These are phyloP conservation scores for Drosophila cracens DNA, from an alignment of 2,888 invertebrate species.

Conservation along the genomic window DNA sequence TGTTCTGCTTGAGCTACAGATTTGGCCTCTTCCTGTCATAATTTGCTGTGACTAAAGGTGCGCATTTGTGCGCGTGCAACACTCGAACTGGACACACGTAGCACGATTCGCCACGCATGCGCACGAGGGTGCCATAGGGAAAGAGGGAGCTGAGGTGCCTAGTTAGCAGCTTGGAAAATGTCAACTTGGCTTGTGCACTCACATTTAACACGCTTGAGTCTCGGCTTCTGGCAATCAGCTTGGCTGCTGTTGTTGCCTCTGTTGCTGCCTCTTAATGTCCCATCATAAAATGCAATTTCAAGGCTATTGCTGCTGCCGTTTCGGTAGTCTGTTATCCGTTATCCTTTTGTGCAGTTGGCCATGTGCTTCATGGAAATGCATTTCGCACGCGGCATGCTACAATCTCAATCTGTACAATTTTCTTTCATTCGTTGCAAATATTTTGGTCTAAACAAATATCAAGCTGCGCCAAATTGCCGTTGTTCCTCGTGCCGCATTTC, in stretches of 20 bases:
- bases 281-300: conserved; percentile 74
- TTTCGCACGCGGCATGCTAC: conserved; percentile 32
- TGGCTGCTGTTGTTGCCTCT: conserved; percentile 7
- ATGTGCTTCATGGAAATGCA: conserved; percentile 54
- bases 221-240: conserved; percentile 7
- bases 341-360: conserved; percentile 47
- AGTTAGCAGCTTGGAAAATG: conserved; percentile 74
- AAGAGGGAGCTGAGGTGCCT: conserved; percentile 26
- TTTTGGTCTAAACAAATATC: conserved; percentile 64
- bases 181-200: conserved; percentile 57
- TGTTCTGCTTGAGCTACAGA: conserved; percentile 3
- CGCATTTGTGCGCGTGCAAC: conserved; percentile 61
- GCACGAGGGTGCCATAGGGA: conserved; percentile 24
- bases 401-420: conserved; percentile 23
- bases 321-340: conserved; percentile 55
- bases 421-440: conserved; percentile 69
- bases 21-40: conserved; percentile 45
- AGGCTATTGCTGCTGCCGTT: conserved; percentile 61
- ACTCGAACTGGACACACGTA: conserved; percentile 66
- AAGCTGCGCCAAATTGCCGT: conserved; percentile 61
- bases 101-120: conserved; percentile 71
- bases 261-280: conserved; percentile 56
- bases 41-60: conserved; percentile 74
- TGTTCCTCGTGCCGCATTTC: conserved; percentile 21
- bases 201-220: conserved; percentile 60